These are phyloP conservation scores for Pasiphila rectangulata DNA, from an alignment of 2,888 invertebrate genomes.

Conservation along the genomic window DNA sequence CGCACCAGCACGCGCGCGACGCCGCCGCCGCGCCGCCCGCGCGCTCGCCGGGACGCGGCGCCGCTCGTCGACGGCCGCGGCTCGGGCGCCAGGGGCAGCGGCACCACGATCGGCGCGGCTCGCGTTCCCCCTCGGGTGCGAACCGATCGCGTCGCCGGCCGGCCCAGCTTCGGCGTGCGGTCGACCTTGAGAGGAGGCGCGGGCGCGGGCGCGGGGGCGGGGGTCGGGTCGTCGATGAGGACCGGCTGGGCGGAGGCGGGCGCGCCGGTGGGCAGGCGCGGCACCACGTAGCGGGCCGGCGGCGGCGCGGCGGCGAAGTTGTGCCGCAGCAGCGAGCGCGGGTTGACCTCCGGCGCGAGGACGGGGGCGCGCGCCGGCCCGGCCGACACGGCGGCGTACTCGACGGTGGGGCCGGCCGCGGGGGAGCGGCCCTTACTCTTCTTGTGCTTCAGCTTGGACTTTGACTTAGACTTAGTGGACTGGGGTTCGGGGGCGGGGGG, in stretches of 20 bases:
- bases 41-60: background rate
- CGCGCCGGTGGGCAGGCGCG: background rate
- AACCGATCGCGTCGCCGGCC: slow-evolving; percentile 4
- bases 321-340: background rate
- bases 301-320: background rate
- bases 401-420: background rate
- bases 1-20: background rate
- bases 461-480: slow-evolving; percentile 7
- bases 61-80: background rate
- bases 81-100: background rate
- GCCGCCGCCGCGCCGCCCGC: slow-evolving; percentile 33
- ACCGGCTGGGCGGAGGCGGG: background rate
- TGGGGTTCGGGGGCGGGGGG: slow-evolving; percentile 2
- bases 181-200: too few relatives aligned
- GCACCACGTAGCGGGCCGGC: slow-evolving; percentile 6
- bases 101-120: background rate
- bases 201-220: background rate
- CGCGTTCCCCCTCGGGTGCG: background rate
- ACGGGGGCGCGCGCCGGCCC: background rate
- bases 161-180: slow-evolving; percentile 9
- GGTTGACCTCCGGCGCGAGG: background rate
- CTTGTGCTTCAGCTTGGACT: slow-evolving; percentile 13
- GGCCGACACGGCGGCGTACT: background rate
- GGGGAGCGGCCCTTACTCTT: background rate
- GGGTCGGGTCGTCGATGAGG: background rate